Conservation (phyloP, 2,888 invertebrate genomes). For the Abrostola triplasia region DNA sequence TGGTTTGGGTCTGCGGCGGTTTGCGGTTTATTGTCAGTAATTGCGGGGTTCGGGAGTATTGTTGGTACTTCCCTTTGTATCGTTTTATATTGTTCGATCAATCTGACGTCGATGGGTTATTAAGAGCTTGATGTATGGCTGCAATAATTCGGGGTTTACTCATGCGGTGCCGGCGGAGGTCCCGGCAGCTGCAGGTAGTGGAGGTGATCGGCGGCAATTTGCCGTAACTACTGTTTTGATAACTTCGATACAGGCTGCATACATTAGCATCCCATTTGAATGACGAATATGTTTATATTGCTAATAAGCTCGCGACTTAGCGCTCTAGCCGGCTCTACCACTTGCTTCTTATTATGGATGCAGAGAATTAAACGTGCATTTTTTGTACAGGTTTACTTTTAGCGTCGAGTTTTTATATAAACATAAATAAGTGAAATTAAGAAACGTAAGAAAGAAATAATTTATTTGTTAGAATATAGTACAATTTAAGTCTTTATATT, state of each 20-base stretch:
- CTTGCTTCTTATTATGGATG: neutral
- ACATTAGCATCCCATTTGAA: constrained; percentile 53
- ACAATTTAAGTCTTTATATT: too few relatives aligned
- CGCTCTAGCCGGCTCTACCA: constrained; percentile 1
- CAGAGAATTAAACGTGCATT: neutral
- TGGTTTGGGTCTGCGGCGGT: constrained; percentile 62
- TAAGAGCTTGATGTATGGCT: constrained; percentile 40
- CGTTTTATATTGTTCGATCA: constrained; percentile 60
- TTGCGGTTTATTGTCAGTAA: constrained; percentile 78
- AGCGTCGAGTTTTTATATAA: too few relatives aligned
- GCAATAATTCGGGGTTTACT: constrained; percentile 36
- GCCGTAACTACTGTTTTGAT: constrained; percentile 54
- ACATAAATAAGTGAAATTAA: too few relatives aligned
- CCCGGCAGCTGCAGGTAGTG: neutral
- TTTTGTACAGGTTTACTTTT: neutral
- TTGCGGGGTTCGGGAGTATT: constrained; percentile 67
- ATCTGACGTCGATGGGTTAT: constrained; percentile 48
- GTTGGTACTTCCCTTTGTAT: constrained; percentile 51
- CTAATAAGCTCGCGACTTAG: constrained; percentile 17
- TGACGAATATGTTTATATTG: constrained; percentile 35
- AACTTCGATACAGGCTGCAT: constrained; percentile 43
- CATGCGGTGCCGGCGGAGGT: constrained; percentile 5
- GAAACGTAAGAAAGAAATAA: too few relatives aligned
- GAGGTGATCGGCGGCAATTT: constrained; percentile 33
- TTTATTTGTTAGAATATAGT: too few relatives aligned